These are phyloP conservation scores for Ecdyonurus torrentis DNA, from an alignment of 2,888 invertebrate genomes.

Conservation along the genomic window DNA sequence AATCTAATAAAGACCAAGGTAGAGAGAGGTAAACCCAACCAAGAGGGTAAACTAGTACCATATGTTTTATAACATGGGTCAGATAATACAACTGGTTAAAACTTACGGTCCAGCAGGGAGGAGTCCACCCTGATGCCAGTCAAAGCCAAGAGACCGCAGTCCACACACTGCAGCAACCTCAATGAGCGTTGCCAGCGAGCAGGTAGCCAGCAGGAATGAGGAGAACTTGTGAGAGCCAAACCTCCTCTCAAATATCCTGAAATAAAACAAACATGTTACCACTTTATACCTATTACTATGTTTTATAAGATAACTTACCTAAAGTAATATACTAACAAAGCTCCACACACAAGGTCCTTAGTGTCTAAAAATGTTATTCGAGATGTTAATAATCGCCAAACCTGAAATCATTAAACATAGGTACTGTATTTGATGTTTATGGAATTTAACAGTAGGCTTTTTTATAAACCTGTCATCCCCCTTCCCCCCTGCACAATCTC, in stretches of 20 bases:
- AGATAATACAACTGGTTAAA: neutral
- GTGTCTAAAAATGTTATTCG: constrained; percentile 31
- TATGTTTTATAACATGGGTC: neutral
- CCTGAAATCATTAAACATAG: no score
- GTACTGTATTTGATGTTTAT: no score
- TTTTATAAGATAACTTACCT: constrained; percentile 18
- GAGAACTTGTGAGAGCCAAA: constrained; percentile 33
- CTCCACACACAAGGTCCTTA: constrained; percentile 32
- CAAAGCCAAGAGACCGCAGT: constrained; percentile 23
- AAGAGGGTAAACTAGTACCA: no score
- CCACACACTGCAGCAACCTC: constrained; percentile 24
- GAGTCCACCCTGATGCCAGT: constrained; percentile 22
- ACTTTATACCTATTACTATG: no score
- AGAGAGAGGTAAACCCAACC: no score
- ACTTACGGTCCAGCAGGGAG: constrained; percentile 31
- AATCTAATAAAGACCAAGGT: no score
- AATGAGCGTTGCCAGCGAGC: constrained; percentile 25
- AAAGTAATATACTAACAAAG: constrained; percentile 32
- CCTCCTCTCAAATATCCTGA: constrained; percentile 31
- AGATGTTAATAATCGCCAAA: constrained; percentile 26
- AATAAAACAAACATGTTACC: neutral
- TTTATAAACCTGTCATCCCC: no score
- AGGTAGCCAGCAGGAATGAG: constrained; percentile 27
- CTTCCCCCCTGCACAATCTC: no score
- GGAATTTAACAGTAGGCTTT: no score